Evolutionary conservation across 2,888 invertebrate species (phyloP).

Genomic region (Linnaemya tessellans): DNA sequence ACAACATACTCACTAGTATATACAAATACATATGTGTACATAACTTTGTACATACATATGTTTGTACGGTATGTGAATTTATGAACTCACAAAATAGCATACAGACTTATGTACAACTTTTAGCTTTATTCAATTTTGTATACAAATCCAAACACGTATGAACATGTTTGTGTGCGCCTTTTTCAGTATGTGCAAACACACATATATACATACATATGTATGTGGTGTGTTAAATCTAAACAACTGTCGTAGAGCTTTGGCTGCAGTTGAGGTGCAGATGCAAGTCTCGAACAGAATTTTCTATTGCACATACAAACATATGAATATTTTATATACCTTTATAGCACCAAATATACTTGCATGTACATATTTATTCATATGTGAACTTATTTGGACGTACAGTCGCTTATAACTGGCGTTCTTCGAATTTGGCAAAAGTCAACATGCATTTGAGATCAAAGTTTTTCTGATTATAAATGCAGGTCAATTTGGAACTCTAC

Average conservation of each 20-base stretch:
- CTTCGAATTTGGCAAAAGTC: too few relatives aligned
- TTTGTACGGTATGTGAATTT: constrained; percentile 1
- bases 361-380: not conserved
- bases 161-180: constrained; percentile 33
- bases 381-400: constrained; percentile 4
- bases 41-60: not conserved
- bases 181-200: not conserved
- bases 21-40: not conserved
- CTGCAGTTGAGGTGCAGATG: constrained; percentile 70
- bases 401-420: not conserved
- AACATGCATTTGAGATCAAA: too few relatives aligned
- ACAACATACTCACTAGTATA: constrained; percentile 33
- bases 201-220: not conserved
- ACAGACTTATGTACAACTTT: too few relatives aligned
- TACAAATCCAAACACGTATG: constrained; percentile 39
- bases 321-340: not conserved
- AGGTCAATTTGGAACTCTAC: too few relatives aligned
- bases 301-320: constrained; percentile 4
- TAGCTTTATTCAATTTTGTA: too few relatives aligned
- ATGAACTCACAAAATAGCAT: constrained; percentile 19
- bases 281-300: constrained; percentile 65
- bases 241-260: constrained; percentile 47
- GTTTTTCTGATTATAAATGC: too few relatives aligned
- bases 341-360: constrained; percentile 1
- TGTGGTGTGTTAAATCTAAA: constrained; percentile 46